Percentiles rank a stretch among this genome's conserved stretches.
These are phyloP conservation scores for Drosophila longiperda DNA, from an alignment of 2,888 invertebrate genomes.

Conservation along the genomic window DNA sequence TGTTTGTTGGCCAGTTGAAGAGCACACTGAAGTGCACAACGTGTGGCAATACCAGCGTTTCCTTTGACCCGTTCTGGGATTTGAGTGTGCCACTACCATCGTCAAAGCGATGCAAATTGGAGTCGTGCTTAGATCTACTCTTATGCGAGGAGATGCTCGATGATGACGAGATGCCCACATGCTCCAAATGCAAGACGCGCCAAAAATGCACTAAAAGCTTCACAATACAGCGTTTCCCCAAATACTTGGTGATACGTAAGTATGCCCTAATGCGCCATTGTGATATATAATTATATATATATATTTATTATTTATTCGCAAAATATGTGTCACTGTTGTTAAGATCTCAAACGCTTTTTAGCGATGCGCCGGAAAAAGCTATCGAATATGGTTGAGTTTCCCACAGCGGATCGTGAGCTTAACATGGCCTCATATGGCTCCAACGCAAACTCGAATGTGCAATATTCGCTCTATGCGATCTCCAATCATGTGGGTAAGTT, in stretches of 20 bases:
- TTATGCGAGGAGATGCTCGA: slow-evolving; percentile 96
- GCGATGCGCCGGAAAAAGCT: slow-evolving; percentile 96
- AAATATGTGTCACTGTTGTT: slow-evolving; percentile 58
- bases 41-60: slow-evolving; percentile 95
- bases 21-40: slow-evolving; percentile 95
- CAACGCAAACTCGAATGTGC: slow-evolving; percentile 86
- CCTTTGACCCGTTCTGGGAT: slow-evolving; percentile 98
- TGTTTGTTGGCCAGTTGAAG: slow-evolving; percentile 97
- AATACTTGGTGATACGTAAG: slow-evolving; percentile 94
- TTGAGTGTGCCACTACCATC: slow-evolving; percentile 93
- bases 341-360: slow-evolving; percentile 93
- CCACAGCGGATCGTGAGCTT: slow-evolving; percentile 89
- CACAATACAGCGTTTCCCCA: slow-evolving; percentile 97
- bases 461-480: slow-evolving; percentile 94
- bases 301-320: not conserved
- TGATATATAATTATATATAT: not conserved
- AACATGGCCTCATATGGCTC: slow-evolving; percentile 90
- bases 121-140: slow-evolving; percentile 95
- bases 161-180: slow-evolving; percentile 98
- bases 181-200: slow-evolving; percentile 95
- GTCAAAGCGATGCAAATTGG: slow-evolving; percentile 90
- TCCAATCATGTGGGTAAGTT: slow-evolving; percentile 93
- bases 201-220: slow-evolving; percentile 97
- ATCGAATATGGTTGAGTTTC: slow-evolving; percentile 94
- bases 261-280: slow-evolving; percentile 17